Evolutionary conservation across 2,888 invertebrate genomes (phyloP).

Genomic region (Didymodactylos carnosus): DNA sequence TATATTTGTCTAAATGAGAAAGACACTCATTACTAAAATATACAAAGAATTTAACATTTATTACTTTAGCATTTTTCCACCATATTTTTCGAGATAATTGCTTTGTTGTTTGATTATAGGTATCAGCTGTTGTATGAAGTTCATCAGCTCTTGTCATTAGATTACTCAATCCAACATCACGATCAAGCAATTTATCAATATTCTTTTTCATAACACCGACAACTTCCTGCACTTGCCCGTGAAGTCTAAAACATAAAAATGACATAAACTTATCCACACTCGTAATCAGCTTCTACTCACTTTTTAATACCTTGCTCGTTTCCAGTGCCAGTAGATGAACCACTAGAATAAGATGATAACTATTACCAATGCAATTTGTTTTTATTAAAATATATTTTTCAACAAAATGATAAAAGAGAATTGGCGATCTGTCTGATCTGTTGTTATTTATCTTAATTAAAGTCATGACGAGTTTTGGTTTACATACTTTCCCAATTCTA

Average conservation of each 20-base stretch:
- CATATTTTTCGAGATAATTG: not conserved
- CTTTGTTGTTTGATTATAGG: not conserved
- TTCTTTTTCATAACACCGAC: conserved; percentile 12
- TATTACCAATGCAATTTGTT: too few relatives aligned
- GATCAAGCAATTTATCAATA: conserved; percentile 10
- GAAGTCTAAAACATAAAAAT: not conserved
- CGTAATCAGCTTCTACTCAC: not conserved
- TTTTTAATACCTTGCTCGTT: not conserved
- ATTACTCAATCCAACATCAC: conserved; percentile 1
- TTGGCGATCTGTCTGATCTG: too few relatives aligned
- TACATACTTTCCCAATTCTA: not conserved
- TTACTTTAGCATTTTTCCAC: not conserved
- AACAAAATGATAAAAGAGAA: too few relatives aligned
- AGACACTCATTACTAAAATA: not conserved
- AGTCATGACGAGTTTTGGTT: too few relatives aligned
- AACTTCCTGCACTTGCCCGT: conserved; percentile 10
- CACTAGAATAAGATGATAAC: not conserved
- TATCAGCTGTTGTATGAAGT: not conserved
- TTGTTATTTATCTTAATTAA: too few relatives aligned
- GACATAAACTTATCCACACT: not conserved
- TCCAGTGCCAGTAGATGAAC: not conserved
- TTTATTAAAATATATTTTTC: too few relatives aligned
- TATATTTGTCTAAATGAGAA: not conserved
- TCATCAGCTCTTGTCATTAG: not conserved
- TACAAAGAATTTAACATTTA: not conserved